A percentile compares a stretch with the other conserved stretches of the same genome.
phyloP scores from a whole-genome alignment of 1,140 invertebrate species.

The Ganaspis sp. region DNA sequence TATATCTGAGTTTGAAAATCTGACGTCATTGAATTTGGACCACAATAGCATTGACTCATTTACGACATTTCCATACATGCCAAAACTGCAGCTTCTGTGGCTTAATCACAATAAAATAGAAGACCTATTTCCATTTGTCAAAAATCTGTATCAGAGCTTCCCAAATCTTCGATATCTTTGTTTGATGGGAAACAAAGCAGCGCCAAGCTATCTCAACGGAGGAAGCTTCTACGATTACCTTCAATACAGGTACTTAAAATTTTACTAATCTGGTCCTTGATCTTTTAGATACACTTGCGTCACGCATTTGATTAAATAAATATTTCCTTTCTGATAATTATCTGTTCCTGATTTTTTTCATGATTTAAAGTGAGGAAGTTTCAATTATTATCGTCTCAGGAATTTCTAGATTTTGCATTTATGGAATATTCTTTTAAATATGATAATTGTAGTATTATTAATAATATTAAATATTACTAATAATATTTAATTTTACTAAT shows the following conservation, averaged over 20 bases:
- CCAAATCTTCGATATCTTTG: slow-evolving; percentile 83
- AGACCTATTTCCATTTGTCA: slow-evolving; percentile 83
- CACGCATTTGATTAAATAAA: not conserved
- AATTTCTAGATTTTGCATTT: too few relatives aligned
- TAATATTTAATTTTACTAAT: too few relatives aligned
- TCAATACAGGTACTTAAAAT: slow-evolving; percentile 83
- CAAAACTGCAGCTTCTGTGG: slow-evolving; percentile 84
- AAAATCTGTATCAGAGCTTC: slow-evolving; percentile 80
- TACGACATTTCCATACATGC: slow-evolving; percentile 81
- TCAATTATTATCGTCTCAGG: too few relatives aligned
- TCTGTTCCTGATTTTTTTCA: slow-evolving; percentile 33
- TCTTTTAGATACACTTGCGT: slow-evolving; percentile 6
- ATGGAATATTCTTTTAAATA: too few relatives aligned
- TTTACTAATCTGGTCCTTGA: slow-evolving; percentile 4
- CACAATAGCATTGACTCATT: slow-evolving; percentile 82
- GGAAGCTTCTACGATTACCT: slow-evolving; percentile 85
- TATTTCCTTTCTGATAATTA: not conserved
- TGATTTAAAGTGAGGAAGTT: too few relatives aligned
- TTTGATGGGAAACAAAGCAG: slow-evolving; percentile 87
- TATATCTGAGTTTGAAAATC: slow-evolving; percentile 80
- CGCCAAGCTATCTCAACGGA: slow-evolving; percentile 85
- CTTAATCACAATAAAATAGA: slow-evolving; percentile 86
- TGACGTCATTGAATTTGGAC: slow-evolving; percentile 85
- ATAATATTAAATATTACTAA: too few relatives aligned
- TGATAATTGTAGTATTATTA: too few relatives aligned